Base-by-base conservation (phyloP, 2,113 vertebrate species). In the Dermatemys mawii region DNA sequence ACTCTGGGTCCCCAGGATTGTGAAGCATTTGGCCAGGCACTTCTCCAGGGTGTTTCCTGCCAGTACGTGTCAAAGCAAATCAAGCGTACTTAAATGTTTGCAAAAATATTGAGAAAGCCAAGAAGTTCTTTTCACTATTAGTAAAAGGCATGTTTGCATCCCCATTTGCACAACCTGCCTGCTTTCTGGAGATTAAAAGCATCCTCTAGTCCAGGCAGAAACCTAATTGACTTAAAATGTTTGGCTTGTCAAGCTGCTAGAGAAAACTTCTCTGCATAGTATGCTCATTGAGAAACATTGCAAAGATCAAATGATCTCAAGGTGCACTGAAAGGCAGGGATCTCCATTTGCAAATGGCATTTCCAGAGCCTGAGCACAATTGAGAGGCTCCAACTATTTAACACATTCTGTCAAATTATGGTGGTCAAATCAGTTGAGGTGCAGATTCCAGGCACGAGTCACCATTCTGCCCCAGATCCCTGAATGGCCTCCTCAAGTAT, bases 301-400 rank as follows among this genome's bases (percentile, higher is more conserved):
- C 35, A 93, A 93, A 94, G 89, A 96, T 84, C 87, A 97, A 97
- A 97, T 87, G 75, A 94, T 57, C 76, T 78, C 44, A 81, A 41
- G 16, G 55, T 94, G 57, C 89, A 94, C 19, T 13, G 24, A 96
- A 95, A 95, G 76, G 21, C 80, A 94, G 54, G 93, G 27, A 38
- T 49, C 51, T 81, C 83, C 82, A 50, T 63, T 97, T 91, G 76
- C 84, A 94, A 63, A 92, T 88, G 92, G 86, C 8, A 94, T 67
- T 90, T 88, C 84, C 70, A 57, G 94, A 96, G 86, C n/a, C 79
- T 60, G 86, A 49, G 5, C 87, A 51, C 51, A 92, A 95, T 89
- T 87, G 87, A 92, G 75, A 95, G 83, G 57, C 54, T 95, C 80
- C n/a, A 35, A 90, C 89, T 93, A 92, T 92, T 83, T 90, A 57